Evolutionary conservation across 92 coral and sea anemone species (phyloP).

Genomic region (Siderastrea radians): DNA sequence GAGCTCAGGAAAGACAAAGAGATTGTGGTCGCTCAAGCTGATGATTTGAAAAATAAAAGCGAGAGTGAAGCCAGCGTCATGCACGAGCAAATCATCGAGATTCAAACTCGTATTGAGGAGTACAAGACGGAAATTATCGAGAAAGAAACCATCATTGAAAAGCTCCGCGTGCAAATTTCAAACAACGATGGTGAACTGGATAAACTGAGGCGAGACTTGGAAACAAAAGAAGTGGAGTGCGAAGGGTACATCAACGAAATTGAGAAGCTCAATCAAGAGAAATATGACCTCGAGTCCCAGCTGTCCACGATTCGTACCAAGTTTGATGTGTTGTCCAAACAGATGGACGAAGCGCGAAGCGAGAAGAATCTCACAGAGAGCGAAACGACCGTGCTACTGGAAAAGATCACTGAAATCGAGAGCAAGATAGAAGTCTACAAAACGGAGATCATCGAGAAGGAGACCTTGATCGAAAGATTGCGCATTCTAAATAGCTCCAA

Average conservation of each 20-base stretch:
- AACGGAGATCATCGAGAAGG: constrained; percentile 91
- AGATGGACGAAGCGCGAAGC: constrained; percentile 76
- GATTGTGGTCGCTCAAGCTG: constrained; percentile 67
- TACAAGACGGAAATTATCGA: constrained; percentile 86
- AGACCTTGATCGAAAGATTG: constrained; percentile 87
- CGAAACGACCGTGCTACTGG: constrained; percentile 75
- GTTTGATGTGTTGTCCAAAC: constrained; percentile 74
- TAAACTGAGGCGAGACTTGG: constrained; percentile 86
- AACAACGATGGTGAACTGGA: constrained; percentile 87
- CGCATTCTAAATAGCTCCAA: constrained; percentile 89
- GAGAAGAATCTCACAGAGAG: constrained; percentile 80
- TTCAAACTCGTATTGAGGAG: constrained; percentile 89
- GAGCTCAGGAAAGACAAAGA: constrained; percentile 88
- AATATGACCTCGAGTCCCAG: constrained; percentile 86
- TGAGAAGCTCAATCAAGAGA: constrained; percentile 87
- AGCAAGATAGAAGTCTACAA: constrained; percentile 81
- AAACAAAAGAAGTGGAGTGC: constrained; percentile 85
- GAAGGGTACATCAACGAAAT: constrained; percentile 88
- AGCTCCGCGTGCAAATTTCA: constrained; percentile 74
- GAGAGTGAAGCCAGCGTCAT: constrained; percentile 83
- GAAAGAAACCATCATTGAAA: constrained; percentile 88
- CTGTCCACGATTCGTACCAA: constrained; percentile 84
- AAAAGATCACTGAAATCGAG: constrained; percentile 83
- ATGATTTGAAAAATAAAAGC: constrained; percentile 81
- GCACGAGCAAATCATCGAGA: constrained; percentile 84